Base-by-base conservation (phyloP, 2,113 vertebrate species). In the Gavia stellata region DNA sequence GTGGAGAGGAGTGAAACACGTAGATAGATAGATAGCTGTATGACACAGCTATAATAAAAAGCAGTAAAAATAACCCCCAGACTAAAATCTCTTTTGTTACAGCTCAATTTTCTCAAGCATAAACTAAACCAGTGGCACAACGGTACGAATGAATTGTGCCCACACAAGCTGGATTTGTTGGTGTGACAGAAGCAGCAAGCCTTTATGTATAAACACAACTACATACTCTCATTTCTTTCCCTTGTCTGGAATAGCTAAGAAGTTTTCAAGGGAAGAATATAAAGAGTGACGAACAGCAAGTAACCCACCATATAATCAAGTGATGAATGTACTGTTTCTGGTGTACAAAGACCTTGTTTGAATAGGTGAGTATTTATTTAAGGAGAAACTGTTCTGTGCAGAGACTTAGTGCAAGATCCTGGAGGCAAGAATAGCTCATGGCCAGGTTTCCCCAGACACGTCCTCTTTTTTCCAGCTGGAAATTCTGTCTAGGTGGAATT, bases 401-500 rank as follows among this genome's bases (percentile, higher is more conserved):
- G 59, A 79, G 49, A 53, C 7, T 85, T 45, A 90, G 61, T 3
- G 3, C 25, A 80, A 68, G 40, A 56, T 82, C 49, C 66, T 29
- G 33, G 31, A 92, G 66, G 87, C 62, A 86, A 53, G 58, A 90
- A 61, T 49, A 92, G 34, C 49, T 83, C 49, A 66, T 13, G 55
- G 80, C 82, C 80, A 92, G 82, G 45, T 66, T 95, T 93, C 55
- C 53, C 53, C 71, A 95, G 88, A 90, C 80, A 90, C 45, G 5
- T 95, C 67, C 44, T 93, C 53, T 44, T 88, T 92, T 94, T 91
- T 86, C 79, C 94, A 95, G 66, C 66, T 95, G 94, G 71, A 96
- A 96, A 95, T 90, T 93, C 67, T 75, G 88, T 81, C 81, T 86
- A 82, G 90, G 45, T 93, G 82, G 91, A 94, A 93, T 93, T 95